A percentile compares a stretch with the other conserved stretches of the same genome.
These are phyloP conservation scores for Gymnocheta viridis DNA, from an alignment of 2,888 invertebrate genomes.

Conservation along the genomic window DNA sequence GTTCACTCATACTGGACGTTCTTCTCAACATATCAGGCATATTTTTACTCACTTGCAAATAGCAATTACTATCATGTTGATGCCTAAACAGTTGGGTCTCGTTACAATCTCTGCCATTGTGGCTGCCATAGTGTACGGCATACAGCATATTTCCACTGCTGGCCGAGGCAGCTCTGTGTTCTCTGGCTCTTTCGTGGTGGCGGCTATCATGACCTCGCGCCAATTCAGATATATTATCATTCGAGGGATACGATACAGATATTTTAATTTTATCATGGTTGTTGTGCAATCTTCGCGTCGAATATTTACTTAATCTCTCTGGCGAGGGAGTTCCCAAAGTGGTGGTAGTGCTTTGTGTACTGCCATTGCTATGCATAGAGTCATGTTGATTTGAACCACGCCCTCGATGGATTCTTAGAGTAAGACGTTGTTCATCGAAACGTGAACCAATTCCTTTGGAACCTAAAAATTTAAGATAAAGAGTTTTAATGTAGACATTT, in stretches of 20 bases:
- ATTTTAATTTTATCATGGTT: conserved; percentile 91
- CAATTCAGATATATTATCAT: conserved; percentile 85
- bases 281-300: conserved; percentile 83
- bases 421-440: conserved; percentile 94
- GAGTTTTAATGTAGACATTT: not conserved
- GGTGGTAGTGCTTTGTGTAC: conserved; percentile 87
- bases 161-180: conserved; percentile 83
- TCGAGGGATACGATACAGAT: conserved; percentile 92
- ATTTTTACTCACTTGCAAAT: conserved; percentile 84
- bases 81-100: conserved; percentile 82
- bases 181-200: conserved; percentile 71
- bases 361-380: conserved; percentile 86
- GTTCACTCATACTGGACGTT: conserved; percentile 77
- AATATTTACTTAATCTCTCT: conserved; percentile 84
- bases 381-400: conserved; percentile 88
- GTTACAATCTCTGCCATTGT: conserved; percentile 86
- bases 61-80: conserved; percentile 82
- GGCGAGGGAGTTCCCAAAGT: conserved; percentile 86
- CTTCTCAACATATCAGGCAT: conserved; percentile 80
- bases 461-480: conserved; percentile 78
- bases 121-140: conserved; percentile 87
- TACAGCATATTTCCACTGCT: conserved; percentile 73
- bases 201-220: conserved; percentile 72
- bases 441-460: conserved; percentile 87
- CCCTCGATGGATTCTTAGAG: conserved; percentile 94